Percentiles rank a stretch among this genome's conserved stretches.
Conservation (phyloP, 2,888 invertebrate species). For the Cephalotes varians region DNA sequence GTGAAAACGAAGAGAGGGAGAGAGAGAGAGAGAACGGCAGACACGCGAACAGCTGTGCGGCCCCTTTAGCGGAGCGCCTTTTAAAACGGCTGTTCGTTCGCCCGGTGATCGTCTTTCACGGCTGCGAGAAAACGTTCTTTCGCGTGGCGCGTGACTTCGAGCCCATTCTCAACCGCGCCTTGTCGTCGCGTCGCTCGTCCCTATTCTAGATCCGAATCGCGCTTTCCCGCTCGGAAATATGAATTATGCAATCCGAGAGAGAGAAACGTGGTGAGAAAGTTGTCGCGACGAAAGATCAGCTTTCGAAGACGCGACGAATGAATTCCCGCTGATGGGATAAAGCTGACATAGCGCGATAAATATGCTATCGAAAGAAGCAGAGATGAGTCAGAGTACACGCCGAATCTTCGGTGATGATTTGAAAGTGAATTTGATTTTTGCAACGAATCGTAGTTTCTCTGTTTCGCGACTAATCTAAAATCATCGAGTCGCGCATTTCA, state of each 20-base stretch:
- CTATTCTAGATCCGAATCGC: slow-evolving; percentile 1
- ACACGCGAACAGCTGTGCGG: slow-evolving; percentile 74
- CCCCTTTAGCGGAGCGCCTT: slow-evolving; percentile 72
- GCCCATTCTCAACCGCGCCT: slow-evolving; percentile 5
- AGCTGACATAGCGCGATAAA: slow-evolving; percentile 1
- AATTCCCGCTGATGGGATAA: neutral
- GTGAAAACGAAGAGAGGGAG: slow-evolving; percentile 57
- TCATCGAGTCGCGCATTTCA: neutral
- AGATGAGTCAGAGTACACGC: neutral
- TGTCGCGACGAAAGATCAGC: neutral
- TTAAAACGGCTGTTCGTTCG: slow-evolving; percentile 67
- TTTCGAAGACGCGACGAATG: neutral
- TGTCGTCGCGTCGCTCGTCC: neutral
- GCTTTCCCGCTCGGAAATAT: slow-evolving; percentile 8
- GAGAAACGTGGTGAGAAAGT: neutral
- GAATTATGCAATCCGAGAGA: slow-evolving; percentile 16
- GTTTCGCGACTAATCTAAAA: neutral
- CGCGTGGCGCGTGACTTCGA: neutral
- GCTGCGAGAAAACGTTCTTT: slow-evolving; percentile 33
- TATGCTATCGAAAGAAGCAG: neutral
- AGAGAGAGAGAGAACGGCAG: slow-evolving; percentile 3
- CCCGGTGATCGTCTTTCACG: slow-evolving; percentile 54
- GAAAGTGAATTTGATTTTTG: too few relatives aligned
- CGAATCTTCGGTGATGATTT: neutral
- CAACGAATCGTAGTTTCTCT: neutral